A percentile compares a stretch with the other conserved stretches of the same genome.
Evolutionary conservation across 2,888 invertebrate species (phyloP).

Genomic region (Antheraea assamensis): DNA sequence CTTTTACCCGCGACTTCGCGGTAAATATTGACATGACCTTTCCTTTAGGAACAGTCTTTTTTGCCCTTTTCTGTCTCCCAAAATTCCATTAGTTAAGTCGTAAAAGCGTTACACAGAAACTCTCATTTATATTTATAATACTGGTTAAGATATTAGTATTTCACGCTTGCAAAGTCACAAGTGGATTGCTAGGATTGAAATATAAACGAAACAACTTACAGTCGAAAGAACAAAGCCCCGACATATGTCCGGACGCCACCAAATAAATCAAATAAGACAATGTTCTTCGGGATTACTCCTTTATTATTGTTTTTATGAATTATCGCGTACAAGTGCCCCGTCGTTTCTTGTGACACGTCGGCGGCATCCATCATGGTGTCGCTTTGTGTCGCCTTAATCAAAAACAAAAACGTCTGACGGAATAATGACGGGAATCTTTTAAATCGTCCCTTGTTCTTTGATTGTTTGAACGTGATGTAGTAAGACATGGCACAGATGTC

Average conservation of each 20-base stretch:
- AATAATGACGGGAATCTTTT: slow-evolving; percentile 10
- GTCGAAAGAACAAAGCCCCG: slow-evolving; percentile 19
- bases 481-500: background rate
- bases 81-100: no score
- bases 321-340: slow-evolving; percentile 67
- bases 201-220: background rate
- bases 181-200: background rate
- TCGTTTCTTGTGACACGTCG: slow-evolving; percentile 64
- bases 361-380: slow-evolving; percentile 65
- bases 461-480: background rate
- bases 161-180: background rate
- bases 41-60: no score
- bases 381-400: slow-evolving; percentile 6
- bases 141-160: no score
- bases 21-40: no score
- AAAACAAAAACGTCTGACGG: slow-evolving; percentile 9
- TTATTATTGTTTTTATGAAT: slow-evolving; percentile 74
- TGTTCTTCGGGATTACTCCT: slow-evolving; percentile 57
- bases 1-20: no score
- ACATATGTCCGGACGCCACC: slow-evolving; percentile 12
- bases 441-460: slow-evolving; percentile 11
- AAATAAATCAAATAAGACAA: slow-evolving; percentile 59
- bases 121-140: no score
- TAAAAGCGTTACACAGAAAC: no score
- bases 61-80: no score